Evolutionary conservation across 1,140 invertebrate genomes (phyloP).

Genomic region (Palaemon carinicauda): DNA sequence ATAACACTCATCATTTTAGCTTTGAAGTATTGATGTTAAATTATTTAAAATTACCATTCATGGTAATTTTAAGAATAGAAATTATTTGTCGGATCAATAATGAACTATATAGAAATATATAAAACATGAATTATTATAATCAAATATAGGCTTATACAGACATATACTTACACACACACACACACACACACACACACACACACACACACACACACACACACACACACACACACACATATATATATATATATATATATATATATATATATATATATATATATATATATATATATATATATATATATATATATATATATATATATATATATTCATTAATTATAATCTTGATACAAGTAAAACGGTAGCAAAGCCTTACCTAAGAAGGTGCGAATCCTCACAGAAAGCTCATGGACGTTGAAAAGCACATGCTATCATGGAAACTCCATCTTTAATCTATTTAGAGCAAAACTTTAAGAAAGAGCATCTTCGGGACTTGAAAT

Average conservation of each 20-base stretch:
- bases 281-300: conserved; percentile 14
- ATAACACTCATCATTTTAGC: too few species aligned
- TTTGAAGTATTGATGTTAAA: too few species aligned
- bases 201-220: too few species aligned
- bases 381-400: too few species aligned
- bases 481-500: too few species aligned
- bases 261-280: background rate
- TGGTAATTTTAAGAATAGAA: background rate
- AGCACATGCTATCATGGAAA: background rate
- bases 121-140: background rate
- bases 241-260: background rate
- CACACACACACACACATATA: background rate
- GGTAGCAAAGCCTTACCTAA: background rate
- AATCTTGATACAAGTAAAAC: background rate
- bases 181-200: too few species aligned
- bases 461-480: too few species aligned
- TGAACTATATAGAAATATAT: background rate
- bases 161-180: background rate
- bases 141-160: background rate
- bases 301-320: conserved; percentile 5
- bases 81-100: background rate
- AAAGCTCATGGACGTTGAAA: background rate
- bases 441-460: too few species aligned
- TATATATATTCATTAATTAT: background rate
- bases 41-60: too few species aligned